Percentiles rank a stretch among this genome's conserved stretches.
phyloP scores from a whole-genome alignment of 2,797 vertebrate genomes.

The Enteromius trimaculatus region DNA sequence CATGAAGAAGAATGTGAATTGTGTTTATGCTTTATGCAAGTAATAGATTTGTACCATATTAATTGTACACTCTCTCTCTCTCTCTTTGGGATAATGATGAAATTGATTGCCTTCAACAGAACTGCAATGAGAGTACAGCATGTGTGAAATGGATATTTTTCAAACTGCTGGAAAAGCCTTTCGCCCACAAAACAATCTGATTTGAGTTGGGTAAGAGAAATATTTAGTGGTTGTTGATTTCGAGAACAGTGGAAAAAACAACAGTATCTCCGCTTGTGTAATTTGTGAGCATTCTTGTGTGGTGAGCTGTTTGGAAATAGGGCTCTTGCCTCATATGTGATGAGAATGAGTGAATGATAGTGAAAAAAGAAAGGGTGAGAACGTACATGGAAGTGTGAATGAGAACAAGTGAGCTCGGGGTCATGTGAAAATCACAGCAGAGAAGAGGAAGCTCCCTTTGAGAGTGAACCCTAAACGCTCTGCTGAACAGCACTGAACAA shows the following conservation, averaged over 20 bases:
- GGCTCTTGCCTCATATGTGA: conserved; percentile 40
- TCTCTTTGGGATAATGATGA: neutral
- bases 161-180: neutral
- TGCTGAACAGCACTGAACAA: neutral
- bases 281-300: conserved; percentile 42
- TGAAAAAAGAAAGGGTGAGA: neutral
- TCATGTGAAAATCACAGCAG: conserved; percentile 40
- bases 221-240: conserved; percentile 20
- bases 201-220: conserved; percentile 25
- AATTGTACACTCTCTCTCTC: neutral
- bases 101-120: neutral
- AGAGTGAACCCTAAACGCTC: neutral
- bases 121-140: neutral
- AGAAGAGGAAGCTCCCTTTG: conserved; percentile 13
- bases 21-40: neutral
- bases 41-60: neutral
- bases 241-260: conserved; percentile 24
- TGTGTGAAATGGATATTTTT: neutral
- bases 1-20: neutral
- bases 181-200: neutral
- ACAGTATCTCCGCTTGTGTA: conserved; percentile 18
- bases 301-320: conserved; percentile 33
- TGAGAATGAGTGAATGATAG: conserved; percentile 5
- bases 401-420: neutral
- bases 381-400: conserved; percentile 29